phyloP scores from a whole-genome alignment of 2,888 invertebrate genomes.

The Anarsia innoxiella region DNA sequence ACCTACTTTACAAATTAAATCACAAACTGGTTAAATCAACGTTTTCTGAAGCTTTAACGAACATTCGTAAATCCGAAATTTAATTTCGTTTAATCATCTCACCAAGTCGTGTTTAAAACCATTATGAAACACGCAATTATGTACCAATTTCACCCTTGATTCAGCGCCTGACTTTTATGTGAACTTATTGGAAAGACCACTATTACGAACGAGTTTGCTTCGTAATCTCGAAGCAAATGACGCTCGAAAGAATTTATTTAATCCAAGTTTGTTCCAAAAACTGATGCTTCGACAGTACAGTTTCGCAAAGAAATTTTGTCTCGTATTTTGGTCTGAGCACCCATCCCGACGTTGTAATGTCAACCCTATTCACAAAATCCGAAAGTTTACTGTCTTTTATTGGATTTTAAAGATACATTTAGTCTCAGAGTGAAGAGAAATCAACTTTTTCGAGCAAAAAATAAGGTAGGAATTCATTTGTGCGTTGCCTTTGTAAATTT shows the following conservation, averaged over 20 bases:
- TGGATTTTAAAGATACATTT: constrained; percentile 34
- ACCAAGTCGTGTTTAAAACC: too few relatives aligned
- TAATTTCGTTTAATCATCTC: too few relatives aligned
- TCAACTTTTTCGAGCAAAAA: constrained; percentile 12
- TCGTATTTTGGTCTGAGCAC: constrained; percentile 33
- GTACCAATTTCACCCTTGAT: constrained; percentile 11
- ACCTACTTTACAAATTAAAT: too few relatives aligned
- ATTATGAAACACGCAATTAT: neutral
- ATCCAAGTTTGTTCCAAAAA: constrained; percentile 57
- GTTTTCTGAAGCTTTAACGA: too few relatives aligned
- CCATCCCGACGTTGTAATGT: constrained; percentile 36
- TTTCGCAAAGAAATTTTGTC: constrained; percentile 57
- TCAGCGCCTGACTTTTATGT: constrained; percentile 20
- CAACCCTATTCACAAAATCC: constrained; percentile 30
- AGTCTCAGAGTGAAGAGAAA: constrained; percentile 18
- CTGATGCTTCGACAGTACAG: constrained; percentile 52
- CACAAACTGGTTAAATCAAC: too few relatives aligned
- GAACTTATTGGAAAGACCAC: constrained; percentile 35
- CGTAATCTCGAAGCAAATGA: constrained; percentile 47
- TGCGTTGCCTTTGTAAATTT: constrained; percentile 40
- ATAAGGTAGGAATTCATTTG: constrained; percentile 27
- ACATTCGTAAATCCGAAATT: too few relatives aligned
- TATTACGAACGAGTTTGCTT: constrained; percentile 39
- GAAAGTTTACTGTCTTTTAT: constrained; percentile 48
- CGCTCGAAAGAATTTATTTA: constrained; percentile 54